Evolutionary conservation across 1,140 invertebrate species (phyloP), one percentile per base, ranked within the genome.

Genomic region (Platyscapa corneri): DNA sequence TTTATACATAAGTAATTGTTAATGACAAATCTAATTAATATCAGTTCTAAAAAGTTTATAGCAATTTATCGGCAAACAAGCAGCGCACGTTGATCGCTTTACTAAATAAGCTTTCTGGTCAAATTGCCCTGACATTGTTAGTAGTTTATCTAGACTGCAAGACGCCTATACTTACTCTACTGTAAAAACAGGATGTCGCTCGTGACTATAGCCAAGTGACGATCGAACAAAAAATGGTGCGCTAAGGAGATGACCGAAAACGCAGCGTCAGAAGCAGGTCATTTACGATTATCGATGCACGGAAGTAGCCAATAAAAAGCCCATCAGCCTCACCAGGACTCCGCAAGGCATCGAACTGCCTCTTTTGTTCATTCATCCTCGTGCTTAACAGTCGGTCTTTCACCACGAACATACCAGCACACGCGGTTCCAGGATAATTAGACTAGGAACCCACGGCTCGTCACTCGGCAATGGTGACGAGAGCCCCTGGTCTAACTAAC

Each of bases 391-490:
- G 75, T 42, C 39, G 32, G 39, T 46, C 82, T 84, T 77, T 64
- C 7, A 20, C 46, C 65, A 39, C 72, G 53, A 18, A 49, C n/a
- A 42, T 49, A 64, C 82, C 23, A 27, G 23, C 23, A 60, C 27
- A 27, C 72, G 30, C 53, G 72, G 34, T 53, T 88, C 86, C 86
- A 87, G 53, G 39, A 89, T 92, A 91, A 91, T 91, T 91, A 91
- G 89, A 90, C 87, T 88, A 46, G 12, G 88, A 80, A 88, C 89
- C 87, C 83, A 82, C 87, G 87, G 87, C 88, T 89, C 53, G 60
- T n/a, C 60, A 7, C 30, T 60, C 34, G 27, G 3, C 18, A 27
- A 10, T 30, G 49, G 49, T 18, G 18, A 3, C 30, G 14, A 10
- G 27, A 67, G 30, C 30, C 1, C 88, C n/a, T n/a, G n/a, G n/a